These are phyloP conservation scores for Arctia plantaginis DNA, from an alignment of 2,888 invertebrate species.

Conservation along the genomic window DNA sequence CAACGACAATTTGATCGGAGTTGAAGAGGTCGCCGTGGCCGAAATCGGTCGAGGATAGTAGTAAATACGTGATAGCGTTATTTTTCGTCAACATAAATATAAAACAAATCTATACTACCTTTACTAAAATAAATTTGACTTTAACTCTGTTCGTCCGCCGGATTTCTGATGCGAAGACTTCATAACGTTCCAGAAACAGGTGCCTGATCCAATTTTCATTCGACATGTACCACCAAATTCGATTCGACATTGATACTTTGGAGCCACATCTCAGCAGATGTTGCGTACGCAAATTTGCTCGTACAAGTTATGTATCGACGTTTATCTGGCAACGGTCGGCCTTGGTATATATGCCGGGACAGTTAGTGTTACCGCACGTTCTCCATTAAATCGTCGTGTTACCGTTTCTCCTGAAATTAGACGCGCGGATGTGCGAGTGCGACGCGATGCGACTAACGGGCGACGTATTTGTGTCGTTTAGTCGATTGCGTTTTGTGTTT, in stretches of 20 bases:
- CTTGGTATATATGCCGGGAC: slow-evolving; percentile 74
- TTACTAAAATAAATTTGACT: slow-evolving; percentile 45
- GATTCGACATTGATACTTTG: slow-evolving; percentile 42
- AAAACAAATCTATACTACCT: slow-evolving; percentile 23
- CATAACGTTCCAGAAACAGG: slow-evolving; percentile 24
- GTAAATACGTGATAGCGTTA: not conserved
- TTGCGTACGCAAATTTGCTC: slow-evolving; percentile 42
- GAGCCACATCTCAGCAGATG: slow-evolving; percentile 51
- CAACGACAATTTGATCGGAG: too few species aligned
- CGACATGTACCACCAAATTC: slow-evolving; percentile 46
- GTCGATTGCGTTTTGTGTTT: slow-evolving; percentile 51
- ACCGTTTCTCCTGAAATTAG: slow-evolving; percentile 70
- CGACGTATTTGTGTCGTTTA: slow-evolving; percentile 56
- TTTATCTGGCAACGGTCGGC: slow-evolving; percentile 66
- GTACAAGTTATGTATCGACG: slow-evolving; percentile 52
- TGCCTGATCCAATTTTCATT: slow-evolving; percentile 44
- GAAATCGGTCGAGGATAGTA: too few species aligned
- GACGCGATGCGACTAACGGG: slow-evolving; percentile 58
- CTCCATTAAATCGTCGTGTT: slow-evolving; percentile 63
- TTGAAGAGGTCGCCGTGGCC: too few species aligned
- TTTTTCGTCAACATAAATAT: not conserved
- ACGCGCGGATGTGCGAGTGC: slow-evolving; percentile 51
- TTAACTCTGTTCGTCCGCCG: slow-evolving; percentile 13
- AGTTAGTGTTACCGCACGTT: slow-evolving; percentile 68
- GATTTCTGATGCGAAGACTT: not conserved